Base-by-base conservation (phyloP, 2,888 invertebrate species). In the Eupithecia centaureata region DNA sequence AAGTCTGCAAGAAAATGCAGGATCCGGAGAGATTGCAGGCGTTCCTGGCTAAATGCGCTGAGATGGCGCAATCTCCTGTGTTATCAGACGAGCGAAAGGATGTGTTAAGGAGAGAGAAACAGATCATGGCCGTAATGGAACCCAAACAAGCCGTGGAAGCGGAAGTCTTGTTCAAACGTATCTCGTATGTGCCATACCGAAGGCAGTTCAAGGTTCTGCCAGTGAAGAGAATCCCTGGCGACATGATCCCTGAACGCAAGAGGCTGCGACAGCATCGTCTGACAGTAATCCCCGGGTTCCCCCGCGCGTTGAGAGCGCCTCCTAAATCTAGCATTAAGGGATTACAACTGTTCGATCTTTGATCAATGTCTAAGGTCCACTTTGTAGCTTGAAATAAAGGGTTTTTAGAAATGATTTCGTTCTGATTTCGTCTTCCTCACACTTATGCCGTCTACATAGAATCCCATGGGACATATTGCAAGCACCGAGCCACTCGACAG, bases 11-110 rank as follows among this genome's bases (percentile, higher is more conserved):
- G 73, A 89, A 88, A 74, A 65, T 91, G 72, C 87, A 85, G 63
- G 88, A 91, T 75, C 85, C 90, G 1, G 92, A 91, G 74, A 80
- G 86, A 61, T 85, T 92, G 3, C 90, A 90, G 70, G 88, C 91
- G 0, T 92, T 93, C 73, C 78, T 93, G n/a, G 76, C 71, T 1
- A 91, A 92, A 76, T 92, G 92, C 72, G 82, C 84, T 1, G 90
- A 90, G 70, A 89, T 92, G 86, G 89, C 87, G 0, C 70, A 86
- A 1, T 87, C 89, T 70, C 75, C 89, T 0, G 83, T 84, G 0
- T 75, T 82, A 13, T 79, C 88, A 0, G 92, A 92, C 63, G 92
- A 92, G 63, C 86, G 88, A 4, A 92, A 92, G 72, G 89, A 86
- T 0, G 86, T 89, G 65, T 74, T 84, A 28, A 85, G 86, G 69